Evolutionary conservation across 2,888 invertebrate species (phyloP), one percentile per base, ranked within the genome.

Genomic region (Heliconius sara): DNA sequence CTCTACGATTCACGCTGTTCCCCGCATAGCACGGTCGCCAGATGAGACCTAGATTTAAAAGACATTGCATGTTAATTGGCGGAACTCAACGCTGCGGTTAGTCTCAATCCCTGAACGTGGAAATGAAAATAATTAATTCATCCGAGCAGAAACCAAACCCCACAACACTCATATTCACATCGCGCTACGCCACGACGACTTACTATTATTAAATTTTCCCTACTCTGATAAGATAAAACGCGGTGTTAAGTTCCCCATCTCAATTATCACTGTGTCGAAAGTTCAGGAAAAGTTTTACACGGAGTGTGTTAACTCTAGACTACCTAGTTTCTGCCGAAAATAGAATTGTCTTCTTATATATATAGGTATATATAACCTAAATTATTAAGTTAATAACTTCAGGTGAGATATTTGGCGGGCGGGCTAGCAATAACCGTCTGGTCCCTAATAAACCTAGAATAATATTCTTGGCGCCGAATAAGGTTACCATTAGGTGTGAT

Each of bases 371-470:
- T 70, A 47, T 43, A 47, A 70, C 1, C 16, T 70, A 70, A 27
- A 70, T 70, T 43, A 43, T 70, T 47, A 70, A 70, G 43, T 70
- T 70, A 70, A 73, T 73, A 57, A 72, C n/a, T 57, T 60, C n/a
- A 39, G 60, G 73, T 60, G 73, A 39, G 60, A 73, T 73, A 73
- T 73, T 73, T 60, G 60, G 73, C 73, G n/a, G 73, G 34, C 34
- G 25, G 39, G 34, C 4, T 60, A 39, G 60, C 60, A 60, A 57
- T 78, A 73, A 73, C 66, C 66, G 60, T 43, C 71, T 63, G 77
- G 43, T 63, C 78, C 66, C 52, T 73, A 73, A 67, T 78, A 78
- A 78, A 78, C 66, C 57, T 39, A 39, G 66, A 73, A 73, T 66
- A 57, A 52, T 68, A 77, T 27, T 60, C 34, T 27, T 27, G 60